Evolutionary conservation across 2,797 vertebrate genomes (phyloP), one percentile per base, ranked within the genome.

Genomic region (Holocentrus rufus): DNA sequence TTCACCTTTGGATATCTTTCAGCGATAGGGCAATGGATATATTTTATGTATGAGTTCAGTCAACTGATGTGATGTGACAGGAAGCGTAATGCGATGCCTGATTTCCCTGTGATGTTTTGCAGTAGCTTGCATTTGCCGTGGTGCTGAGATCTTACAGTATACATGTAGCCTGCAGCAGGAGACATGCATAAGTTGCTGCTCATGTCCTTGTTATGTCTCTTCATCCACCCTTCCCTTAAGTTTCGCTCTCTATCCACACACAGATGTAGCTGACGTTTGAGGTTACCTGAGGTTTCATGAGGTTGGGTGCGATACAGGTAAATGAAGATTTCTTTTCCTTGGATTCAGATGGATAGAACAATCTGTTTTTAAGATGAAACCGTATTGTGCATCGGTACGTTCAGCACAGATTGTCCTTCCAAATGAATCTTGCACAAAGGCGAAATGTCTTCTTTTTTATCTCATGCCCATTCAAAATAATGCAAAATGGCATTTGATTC

Each of bases 241-340:
- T 53, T 10, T 25, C 49, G 27, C 5, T 72, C 23, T 56, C 46
- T 7, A 22, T 54, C 42, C 39, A 42, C 34, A 7, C 13, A 11
- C 10, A 72, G 76, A 85, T 80, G 81, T 62, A 74, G 61, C 55
- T 54, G 72, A 23, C 52, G 76, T 80, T 75, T 85, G 70, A 65
- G 56, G 75, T 69, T 22, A 27, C 59, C 72, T 59, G 18, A 84
- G 71, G 57, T 85, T 86, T 79, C 65, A 76, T 75, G 79, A 85
- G 66, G 83, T 72, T 80, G 56, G 44, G 58, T 39, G 56, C 0
- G 22, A 78, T 42, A n/a, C 63, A 74, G 76, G 77, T 88, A 69
- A 62, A 63, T 47, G 6, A 2, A 55, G 0, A 22, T 34, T 39
- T 55, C 4, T 1, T 17, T 39, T 2, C 46, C 56, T 60, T n/a